Conservation (phyloP, 2,797 vertebrate species). For the Taenioides sp. region DNA sequence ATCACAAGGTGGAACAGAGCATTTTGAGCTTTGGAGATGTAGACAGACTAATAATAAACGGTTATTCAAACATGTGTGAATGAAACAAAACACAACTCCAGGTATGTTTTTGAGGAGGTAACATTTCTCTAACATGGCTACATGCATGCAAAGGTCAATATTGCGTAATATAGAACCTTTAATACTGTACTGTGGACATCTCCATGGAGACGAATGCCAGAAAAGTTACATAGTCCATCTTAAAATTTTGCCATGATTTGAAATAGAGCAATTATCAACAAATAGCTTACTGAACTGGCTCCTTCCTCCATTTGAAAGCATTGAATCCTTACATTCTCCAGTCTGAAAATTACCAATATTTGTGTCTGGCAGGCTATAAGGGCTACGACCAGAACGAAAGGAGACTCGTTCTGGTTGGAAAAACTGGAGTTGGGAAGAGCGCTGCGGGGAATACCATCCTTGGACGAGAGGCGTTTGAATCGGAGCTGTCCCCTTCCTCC, state of each 20-base stretch:
- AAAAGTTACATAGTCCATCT: neutral
- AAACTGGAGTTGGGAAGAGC: slow-evolving; percentile 63
- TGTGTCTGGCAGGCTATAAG: slow-evolving; percentile 43
- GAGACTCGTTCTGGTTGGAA: slow-evolving; percentile 57
- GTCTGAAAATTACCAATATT: slow-evolving; percentile 29
- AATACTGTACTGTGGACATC: no score
- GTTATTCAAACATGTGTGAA: no score
- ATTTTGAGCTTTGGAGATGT: no score
- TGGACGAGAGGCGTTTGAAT: slow-evolving; percentile 52
- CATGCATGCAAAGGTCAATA: no score
- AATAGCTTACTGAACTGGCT: neutral
- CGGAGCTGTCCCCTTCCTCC: slow-evolving; percentile 46
- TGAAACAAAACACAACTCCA: no score
- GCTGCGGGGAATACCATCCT: slow-evolving; percentile 58
- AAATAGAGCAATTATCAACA: neutral
- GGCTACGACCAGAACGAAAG: slow-evolving; percentile 21
- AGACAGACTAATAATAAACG: no score
- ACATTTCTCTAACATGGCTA: no score
- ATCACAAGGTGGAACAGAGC: no score
- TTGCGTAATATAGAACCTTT: no score
- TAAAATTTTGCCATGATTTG: neutral
- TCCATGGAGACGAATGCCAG: neutral
- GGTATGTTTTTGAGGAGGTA: no score
- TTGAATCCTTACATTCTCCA: slow-evolving; percentile 18
- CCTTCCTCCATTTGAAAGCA: neutral